phyloP scores from a whole-genome alignment of 2,888 invertebrate species.

The Tetrapedia diversipes region DNA sequence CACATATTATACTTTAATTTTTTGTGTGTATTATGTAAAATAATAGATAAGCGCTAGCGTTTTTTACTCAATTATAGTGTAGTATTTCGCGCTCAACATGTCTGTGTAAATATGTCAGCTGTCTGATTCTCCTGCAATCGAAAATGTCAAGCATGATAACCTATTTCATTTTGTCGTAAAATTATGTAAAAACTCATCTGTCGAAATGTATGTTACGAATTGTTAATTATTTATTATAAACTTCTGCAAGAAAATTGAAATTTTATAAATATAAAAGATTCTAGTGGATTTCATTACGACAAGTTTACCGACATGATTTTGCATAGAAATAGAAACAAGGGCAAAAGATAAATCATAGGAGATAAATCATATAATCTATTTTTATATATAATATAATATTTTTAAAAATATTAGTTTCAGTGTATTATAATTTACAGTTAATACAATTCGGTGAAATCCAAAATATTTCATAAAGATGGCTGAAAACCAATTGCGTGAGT shows the following conservation, averaged over 20 bases:
- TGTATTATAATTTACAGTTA: not conserved
- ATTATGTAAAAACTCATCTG: not conserved
- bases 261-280: not conserved
- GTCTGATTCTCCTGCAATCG: constrained; percentile 10
- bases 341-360: constrained; percentile 22
- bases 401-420: constrained; percentile 6
- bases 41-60: not conserved
- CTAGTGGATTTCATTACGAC: constrained; percentile 52
- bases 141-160: constrained; percentile 15
- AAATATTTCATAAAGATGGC: constrained; percentile 43
- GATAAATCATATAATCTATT: constrained; percentile 60
- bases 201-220: not conserved
- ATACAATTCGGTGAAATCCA: not conserved
- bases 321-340: constrained; percentile 50
- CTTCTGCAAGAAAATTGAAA: not conserved
- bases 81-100: not conserved
- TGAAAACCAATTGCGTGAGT: constrained; percentile 61
- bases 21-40: not conserved
- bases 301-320: constrained; percentile 53
- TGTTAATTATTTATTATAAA: too few species aligned
- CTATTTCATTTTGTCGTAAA: not conserved
- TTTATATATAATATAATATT: constrained; percentile 50
- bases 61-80: not conserved
- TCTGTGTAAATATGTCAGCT: constrained; percentile 1
- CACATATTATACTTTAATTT: not conserved